A percentile compares a stretch with the other conserved stretches of the same genome.
phyloP scores from a whole-genome alignment of 2,888 invertebrate species.

The Cheilosia vernalis region DNA sequence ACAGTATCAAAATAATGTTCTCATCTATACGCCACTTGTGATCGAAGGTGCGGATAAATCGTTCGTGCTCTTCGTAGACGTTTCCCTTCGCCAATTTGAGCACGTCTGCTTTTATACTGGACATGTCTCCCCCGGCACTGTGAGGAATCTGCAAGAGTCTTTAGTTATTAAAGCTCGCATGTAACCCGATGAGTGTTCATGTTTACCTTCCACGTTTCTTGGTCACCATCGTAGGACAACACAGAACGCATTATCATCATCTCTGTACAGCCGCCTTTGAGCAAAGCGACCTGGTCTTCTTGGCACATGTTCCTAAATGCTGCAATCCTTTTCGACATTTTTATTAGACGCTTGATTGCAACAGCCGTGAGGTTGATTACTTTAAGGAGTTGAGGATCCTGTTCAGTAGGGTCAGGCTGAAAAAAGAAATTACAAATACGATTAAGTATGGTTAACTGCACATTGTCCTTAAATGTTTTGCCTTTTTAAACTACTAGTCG shows the following conservation, averaged over 20 bases:
- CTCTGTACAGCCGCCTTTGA: slow-evolving; percentile 95
- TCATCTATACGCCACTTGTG: slow-evolving; percentile 93
- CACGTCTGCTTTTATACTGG: slow-evolving; percentile 93
- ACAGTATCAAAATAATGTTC: slow-evolving; percentile 94
- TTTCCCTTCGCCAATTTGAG: slow-evolving; percentile 95
- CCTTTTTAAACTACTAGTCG: no score
- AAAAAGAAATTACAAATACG: not conserved
- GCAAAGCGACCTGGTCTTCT: slow-evolving; percentile 92
- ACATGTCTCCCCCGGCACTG: slow-evolving; percentile 87
- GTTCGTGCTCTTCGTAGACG: slow-evolving; percentile 93
- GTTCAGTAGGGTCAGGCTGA: slow-evolving; percentile 82
- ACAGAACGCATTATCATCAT: slow-evolving; percentile 97
- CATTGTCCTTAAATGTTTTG: no score
- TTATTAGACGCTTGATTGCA: slow-evolving; percentile 93
- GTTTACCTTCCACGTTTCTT: slow-evolving; percentile 94
- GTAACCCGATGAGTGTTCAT: not conserved
- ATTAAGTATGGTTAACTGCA: no score
- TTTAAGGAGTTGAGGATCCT: slow-evolving; percentile 90
- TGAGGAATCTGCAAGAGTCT: slow-evolving; percentile 88
- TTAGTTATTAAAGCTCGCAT: not conserved
- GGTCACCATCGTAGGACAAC: slow-evolving; percentile 93
- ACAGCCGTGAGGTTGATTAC: slow-evolving; percentile 96
- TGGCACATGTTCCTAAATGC: slow-evolving; percentile 97
- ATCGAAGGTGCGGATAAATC: slow-evolving; percentile 93
- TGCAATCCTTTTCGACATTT: slow-evolving; percentile 93